Evolutionary conservation across 2,113 vertebrate species (phyloP), one percentile per base, ranked within the genome.

Genomic region (Petromus typicus): DNA sequence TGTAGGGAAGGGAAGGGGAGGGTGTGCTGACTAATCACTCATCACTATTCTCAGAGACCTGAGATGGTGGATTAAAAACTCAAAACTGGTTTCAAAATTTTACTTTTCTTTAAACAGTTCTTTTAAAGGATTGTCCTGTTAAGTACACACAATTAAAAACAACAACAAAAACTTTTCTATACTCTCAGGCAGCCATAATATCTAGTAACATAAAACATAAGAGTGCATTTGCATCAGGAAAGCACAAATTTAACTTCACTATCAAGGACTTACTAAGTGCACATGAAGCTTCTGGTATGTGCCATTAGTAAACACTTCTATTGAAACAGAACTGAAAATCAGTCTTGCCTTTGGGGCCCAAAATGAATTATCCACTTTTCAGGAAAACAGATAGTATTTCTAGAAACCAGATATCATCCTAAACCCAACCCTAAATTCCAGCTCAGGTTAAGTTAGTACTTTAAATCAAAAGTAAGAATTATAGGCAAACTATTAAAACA

Each of bases 31-130:
- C 20, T 57, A 22, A 37, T 37, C 51, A n/a, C 34, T n/a, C 34
- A n/a, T n/a, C 51, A 56, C 51, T n/a, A 22, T 56, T 80, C 34
- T 56, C 7, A 37, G 18, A n/a, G 51, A 8, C 51, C 51, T 30
- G 25, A 75, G 23, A 76, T 27, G 48, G 73, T 32, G 23, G 3
- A 48, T 30, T 76, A 32, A 32, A 51, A 40, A 80, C 23, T 37
- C 63, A 67, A 23, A 69, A 23, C 75, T 81, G 51, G 23, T 64
- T 86, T 89, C 11, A 78, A 86, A 71, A 7, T 92, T 40, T 78
- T 83, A 64, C 51, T 95, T 92, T 93, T 96, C 34, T 37, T 66
- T 87, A 84, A 83, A 22, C 66, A 48, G 59, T 94, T 90, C 92
- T 66, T 90, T 40, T 45, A 43, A 94, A 95, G 22, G n/a, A 85